Evolutionary conservation across 2,113 vertebrate species (phyloP), one percentile per base, ranked within the genome.

Genomic region (Callithrix jacchus): DNA sequence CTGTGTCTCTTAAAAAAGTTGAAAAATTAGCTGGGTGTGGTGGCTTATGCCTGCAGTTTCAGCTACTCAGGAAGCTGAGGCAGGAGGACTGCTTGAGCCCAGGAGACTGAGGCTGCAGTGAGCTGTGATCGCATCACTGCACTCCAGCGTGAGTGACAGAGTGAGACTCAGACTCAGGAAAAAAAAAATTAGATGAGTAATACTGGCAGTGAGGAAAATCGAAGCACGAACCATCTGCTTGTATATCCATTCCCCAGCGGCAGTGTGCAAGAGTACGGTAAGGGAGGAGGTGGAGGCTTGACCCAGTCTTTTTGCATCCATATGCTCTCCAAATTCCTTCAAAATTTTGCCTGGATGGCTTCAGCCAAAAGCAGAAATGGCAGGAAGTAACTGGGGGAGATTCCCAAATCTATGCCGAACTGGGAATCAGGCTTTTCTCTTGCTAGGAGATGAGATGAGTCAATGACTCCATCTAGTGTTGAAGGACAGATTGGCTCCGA

Each of bases 381-480:
- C 18, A 9, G 30, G 49, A 91, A 87, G 54, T 6, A 32, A 21
- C 18, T 79, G 5, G 8, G 23, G 80, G 49, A 58, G 10, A 17
- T 77, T 95, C 25, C 32, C 73, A 80, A 42, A 45, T 47, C 23
- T 27, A 9, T 32, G 10, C 21, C 54, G 54, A 61, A 3, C 8
- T 64, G 68, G n/a, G 5, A 42, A 49, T 13, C 52, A 12, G 4
- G 12, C 1, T 1, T 27, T 1, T 35, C 49, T 58, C 13, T 85
- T 81, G 64, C 40, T 23, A 68, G 52, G 37, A 83, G 42, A 52
- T 23, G 52, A 74, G 16, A 11, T 35, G 56, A 64, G 70, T 40
- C 70, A 87, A 58, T 77, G 79, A 84, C 58, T 95, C 97, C 98
- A 93, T 85, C 97, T 98, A 96, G 97, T 94, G 97, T 68, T 11